Evolutionary conservation across 2,888 invertebrate species (phyloP), one percentile per base, ranked within the genome.

Genomic region (Xanthorhoe spadicearia): DNA sequence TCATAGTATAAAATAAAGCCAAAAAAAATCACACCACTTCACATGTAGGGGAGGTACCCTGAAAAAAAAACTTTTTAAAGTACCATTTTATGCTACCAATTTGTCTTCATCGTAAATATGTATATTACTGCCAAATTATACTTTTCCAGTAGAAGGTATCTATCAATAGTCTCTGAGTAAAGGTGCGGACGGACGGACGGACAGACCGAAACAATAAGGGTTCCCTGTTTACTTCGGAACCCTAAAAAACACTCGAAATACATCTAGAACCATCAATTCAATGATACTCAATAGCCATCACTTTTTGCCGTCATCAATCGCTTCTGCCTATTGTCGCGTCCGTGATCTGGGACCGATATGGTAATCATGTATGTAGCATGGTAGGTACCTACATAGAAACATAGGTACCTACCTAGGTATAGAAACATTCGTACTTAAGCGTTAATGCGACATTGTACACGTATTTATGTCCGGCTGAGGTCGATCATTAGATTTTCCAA

Each of bases 391-490:
- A n/a, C n/a, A n/a, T n/a, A n/a, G n/a, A n/a, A n/a, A n/a, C n/a
- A n/a, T n/a, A n/a, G n/a, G n/a, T 63, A 63, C 35, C 1, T 59
- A 56, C 23, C 10, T 28, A 35, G 13, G 46, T 35, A 62, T 49
- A 57, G 52, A 49, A 53, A 53, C 38, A 49, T 48, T 0, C 75
- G 76, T 84, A 85, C 85, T 88, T 88, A 87, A 82, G 79, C 77
- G 76, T 84, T 92, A 92, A 92, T 91, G 92, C 74, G 89, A 87
- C 89, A 92, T 92, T 91, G 92, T 92, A 79, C 82, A 76, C 55
- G 73, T 77, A 68, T 69, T 66, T 71, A 71, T 63, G 70, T 71
- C 68, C 66, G 66, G 63, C 68, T 61, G 83, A 85, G 86, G 85
- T 83, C 83, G 70, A 70, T 77, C 82, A 89, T 90, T 90, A 89